phyloP scores from a whole-genome alignment of 2,113 vertebrate species.

The Vulpes lagopus region DNA sequence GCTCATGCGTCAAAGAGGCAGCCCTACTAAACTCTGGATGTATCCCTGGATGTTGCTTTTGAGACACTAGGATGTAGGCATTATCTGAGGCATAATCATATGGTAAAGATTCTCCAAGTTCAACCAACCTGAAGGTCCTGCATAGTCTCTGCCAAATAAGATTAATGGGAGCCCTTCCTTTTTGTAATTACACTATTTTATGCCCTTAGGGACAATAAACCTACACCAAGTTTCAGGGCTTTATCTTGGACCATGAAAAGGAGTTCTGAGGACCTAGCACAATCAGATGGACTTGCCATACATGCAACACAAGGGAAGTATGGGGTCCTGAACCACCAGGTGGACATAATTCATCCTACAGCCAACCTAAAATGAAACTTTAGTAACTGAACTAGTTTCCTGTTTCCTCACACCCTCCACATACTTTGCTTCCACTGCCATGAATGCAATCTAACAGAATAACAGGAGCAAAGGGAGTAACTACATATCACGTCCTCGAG shows the following conservation, averaged over 20 bases:
- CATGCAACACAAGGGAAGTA: neutral
- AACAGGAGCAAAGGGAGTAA: neutral
- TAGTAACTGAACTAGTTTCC: neutral
- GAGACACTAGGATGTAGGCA: neutral
- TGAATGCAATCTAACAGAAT: neutral
- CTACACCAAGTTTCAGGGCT: neutral
- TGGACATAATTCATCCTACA: neutral
- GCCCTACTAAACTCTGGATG: neutral
- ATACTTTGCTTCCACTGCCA: neutral
- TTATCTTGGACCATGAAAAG: neutral
- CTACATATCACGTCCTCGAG: neutral
- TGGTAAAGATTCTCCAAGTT: neutral
- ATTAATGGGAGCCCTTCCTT: neutral
- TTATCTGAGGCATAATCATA: neutral
- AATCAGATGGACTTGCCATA: neutral
- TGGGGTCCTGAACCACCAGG: neutral
- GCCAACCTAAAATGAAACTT: neutral
- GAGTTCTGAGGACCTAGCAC: neutral
- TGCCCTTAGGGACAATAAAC: neutral
- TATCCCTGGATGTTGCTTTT: neutral
- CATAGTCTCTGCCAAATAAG: neutral
- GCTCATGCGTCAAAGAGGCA: neutral
- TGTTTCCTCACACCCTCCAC: neutral
- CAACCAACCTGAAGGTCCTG: neutral
- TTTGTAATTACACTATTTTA: neutral